These are phyloP conservation scores for Arge pagana DNA, from an alignment of 2,888 invertebrate species.

Conservation along the genomic window DNA sequence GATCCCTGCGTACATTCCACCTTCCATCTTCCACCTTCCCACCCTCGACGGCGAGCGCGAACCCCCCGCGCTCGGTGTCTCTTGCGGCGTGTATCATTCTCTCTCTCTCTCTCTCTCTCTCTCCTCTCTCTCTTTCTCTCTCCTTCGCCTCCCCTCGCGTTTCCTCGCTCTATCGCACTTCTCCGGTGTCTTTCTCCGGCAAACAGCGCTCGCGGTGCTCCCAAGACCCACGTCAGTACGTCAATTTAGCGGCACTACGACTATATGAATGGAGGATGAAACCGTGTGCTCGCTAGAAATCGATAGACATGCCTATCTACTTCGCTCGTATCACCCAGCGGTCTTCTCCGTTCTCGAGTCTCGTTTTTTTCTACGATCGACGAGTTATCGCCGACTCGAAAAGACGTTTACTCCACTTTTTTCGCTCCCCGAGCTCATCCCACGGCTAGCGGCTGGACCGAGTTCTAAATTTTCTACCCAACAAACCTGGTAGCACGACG, in stretches of 20 bases:
- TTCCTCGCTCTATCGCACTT: slow-evolving; percentile 6
- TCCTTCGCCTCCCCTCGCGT: slow-evolving; percentile 7
- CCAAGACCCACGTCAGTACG: slow-evolving; percentile 19
- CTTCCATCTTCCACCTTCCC: slow-evolving; percentile 14
- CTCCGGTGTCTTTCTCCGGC: slow-evolving; percentile 23
- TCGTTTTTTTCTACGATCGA: background rate
- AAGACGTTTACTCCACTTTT: too few species aligned
- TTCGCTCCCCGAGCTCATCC: too few species aligned
- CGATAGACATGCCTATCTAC: slow-evolving; percentile 13
- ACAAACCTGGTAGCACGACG: too few species aligned
- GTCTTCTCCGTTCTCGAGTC: background rate
- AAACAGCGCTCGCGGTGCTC: slow-evolving; percentile 12
- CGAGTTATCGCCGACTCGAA: background rate
- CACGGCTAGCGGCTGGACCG: too few species aligned
- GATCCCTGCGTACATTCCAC: slow-evolving; percentile 33
- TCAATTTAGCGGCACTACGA: slow-evolving; percentile 24
- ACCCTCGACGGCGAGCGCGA: background rate
- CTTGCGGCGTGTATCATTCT: background rate
- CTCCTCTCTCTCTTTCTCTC: slow-evolving; percentile 16
- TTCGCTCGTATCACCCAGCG: slow-evolving; percentile 5
- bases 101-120: slow-evolving; percentile 10
- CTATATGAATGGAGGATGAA: slow-evolving; percentile 19
- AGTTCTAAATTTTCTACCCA: too few species aligned
- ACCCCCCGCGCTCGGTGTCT: too few species aligned
- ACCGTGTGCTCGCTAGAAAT: slow-evolving; percentile 9